Conservation (phyloP, 2,797 vertebrate species). For the Enteromius fasciolatus region DNA sequence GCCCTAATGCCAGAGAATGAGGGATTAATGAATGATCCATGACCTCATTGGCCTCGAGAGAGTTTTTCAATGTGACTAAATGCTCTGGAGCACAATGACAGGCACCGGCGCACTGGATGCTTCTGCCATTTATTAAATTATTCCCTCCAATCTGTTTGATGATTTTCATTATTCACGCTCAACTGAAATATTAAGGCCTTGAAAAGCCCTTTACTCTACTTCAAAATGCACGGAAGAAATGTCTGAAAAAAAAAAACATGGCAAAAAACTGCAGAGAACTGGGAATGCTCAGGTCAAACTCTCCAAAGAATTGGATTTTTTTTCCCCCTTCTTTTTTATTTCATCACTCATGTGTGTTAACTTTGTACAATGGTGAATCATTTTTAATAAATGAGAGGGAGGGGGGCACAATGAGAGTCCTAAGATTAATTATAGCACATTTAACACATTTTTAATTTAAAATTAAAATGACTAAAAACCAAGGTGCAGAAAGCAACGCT, state of each 20-base stretch:
- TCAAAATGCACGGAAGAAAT: slow-evolving; percentile 53
- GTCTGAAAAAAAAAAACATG: slow-evolving; percentile 46
- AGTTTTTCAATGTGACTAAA: slow-evolving; percentile 68
- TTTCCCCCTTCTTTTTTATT: neutral
- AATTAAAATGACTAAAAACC: neutral
- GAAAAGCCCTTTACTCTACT: slow-evolving; percentile 59
- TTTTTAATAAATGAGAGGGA: neutral
- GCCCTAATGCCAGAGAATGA: slow-evolving; percentile 67
- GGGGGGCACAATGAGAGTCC: neutral
- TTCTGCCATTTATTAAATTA: slow-evolving; percentile 62
- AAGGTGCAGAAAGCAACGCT: neutral
- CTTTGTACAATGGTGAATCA: slow-evolving; percentile 34
- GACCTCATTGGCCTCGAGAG: slow-evolving; percentile 61
- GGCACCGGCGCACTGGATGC: slow-evolving; percentile 46
- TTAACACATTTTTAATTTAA: neutral
- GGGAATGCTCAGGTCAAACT: slow-evolving; percentile 42
- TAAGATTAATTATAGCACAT: slow-evolving; percentile 14
- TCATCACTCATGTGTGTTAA: slow-evolving; percentile 35
- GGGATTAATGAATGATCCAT: slow-evolving; percentile 69
- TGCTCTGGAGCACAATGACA: slow-evolving; percentile 66
- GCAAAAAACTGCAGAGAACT: slow-evolving; percentile 50
- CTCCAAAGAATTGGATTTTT: slow-evolving; percentile 34
- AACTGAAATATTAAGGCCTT: slow-evolving; percentile 64
- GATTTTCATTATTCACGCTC: slow-evolving; percentile 61
- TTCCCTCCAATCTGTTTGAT: slow-evolving; percentile 62